Conservation (phyloP, 2,797 vertebrate genomes). For the Takifugu rubripes region DNA sequence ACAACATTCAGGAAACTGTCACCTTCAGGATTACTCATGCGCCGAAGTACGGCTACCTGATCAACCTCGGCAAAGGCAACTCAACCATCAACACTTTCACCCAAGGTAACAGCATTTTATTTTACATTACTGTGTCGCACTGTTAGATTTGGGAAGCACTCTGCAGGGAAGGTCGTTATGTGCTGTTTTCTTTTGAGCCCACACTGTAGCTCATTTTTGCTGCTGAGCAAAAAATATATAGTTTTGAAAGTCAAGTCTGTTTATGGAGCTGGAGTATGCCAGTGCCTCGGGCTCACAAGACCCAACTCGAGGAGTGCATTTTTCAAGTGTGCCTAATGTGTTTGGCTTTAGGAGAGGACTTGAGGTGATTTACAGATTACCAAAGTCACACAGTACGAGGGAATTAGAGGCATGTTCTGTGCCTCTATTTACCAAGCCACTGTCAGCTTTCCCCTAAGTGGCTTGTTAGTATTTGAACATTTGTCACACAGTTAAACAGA, state of each 20-base stretch:
- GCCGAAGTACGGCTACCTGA: conserved; percentile 87
- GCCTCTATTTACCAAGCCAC: conserved; percentile 49
- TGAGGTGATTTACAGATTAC: conserved; percentile 31
- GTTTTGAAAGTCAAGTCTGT: conserved; percentile 41
- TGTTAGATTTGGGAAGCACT: too few relatives aligned
- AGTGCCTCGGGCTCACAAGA: conserved; percentile 41
- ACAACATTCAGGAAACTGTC: conserved; percentile 81
- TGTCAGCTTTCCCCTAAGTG: conserved; percentile 38
- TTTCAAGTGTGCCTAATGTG: conserved; percentile 31
- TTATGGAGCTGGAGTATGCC: conserved; percentile 46
- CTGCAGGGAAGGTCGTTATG: too few relatives aligned
- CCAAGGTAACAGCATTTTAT: conserved; percentile 82
- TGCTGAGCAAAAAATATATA: conserved; percentile 25
- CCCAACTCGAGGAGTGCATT: conserved; percentile 36
- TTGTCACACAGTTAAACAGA: conserved; percentile 60
- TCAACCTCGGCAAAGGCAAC: conserved; percentile 88
- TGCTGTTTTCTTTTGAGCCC: conserved; percentile 12
- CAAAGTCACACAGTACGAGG: conserved; percentile 17
- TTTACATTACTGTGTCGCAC: neutral
- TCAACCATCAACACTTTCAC: conserved; percentile 87
- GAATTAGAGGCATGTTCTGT: conserved; percentile 15
- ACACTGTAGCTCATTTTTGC: conserved; percentile 28
- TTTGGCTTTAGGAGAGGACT: conserved; percentile 33
- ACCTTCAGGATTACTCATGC: conserved; percentile 81
- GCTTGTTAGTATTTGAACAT: conserved; percentile 72